Evolutionary conservation across 2,797 vertebrate genomes (phyloP).

Genomic region (Syncerus caffer): DNA sequence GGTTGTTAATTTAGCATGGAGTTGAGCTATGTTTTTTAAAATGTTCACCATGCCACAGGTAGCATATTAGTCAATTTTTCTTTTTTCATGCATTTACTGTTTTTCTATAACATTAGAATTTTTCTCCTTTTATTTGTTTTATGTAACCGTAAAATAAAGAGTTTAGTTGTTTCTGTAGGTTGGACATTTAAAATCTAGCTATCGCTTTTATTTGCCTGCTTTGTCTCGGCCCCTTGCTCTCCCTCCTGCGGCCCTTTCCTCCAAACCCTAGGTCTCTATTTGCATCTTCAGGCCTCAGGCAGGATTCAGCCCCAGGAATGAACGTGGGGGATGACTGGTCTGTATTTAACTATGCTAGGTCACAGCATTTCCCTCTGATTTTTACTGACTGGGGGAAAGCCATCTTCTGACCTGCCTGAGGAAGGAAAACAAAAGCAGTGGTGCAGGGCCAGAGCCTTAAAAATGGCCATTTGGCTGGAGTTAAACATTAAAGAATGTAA

Average conservation of each 20-base stretch:
- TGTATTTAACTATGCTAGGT: constrained; percentile 32
- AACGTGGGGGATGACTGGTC: neutral
- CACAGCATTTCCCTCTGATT: constrained; percentile 45
- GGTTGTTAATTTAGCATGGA: neutral
- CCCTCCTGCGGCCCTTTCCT: neutral
- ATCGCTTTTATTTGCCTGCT: neutral
- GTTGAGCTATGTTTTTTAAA: neutral
- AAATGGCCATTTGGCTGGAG: neutral
- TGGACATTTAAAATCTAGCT: neutral
- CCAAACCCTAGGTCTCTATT: neutral
- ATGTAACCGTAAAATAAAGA: neutral
- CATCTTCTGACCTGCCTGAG: constrained; percentile 2
- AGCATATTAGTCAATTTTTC: neutral
- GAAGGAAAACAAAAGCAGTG: constrained; percentile 45
- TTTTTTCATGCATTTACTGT: neutral
- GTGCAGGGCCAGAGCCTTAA: constrained; percentile 53
- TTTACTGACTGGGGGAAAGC: constrained; percentile 51
- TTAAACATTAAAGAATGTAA: neutral
- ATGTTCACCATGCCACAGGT: neutral
- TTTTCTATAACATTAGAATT: neutral
- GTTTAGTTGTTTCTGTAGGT: neutral
- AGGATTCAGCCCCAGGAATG: neutral
- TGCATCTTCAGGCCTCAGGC: neutral
- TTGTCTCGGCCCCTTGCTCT: neutral
- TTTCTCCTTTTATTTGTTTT: neutral